A percentile compares a stretch with the other conserved stretches of the same genome.
Conservation (phyloP, 2,888 invertebrate species). For the Iselma pallidipennis region DNA sequence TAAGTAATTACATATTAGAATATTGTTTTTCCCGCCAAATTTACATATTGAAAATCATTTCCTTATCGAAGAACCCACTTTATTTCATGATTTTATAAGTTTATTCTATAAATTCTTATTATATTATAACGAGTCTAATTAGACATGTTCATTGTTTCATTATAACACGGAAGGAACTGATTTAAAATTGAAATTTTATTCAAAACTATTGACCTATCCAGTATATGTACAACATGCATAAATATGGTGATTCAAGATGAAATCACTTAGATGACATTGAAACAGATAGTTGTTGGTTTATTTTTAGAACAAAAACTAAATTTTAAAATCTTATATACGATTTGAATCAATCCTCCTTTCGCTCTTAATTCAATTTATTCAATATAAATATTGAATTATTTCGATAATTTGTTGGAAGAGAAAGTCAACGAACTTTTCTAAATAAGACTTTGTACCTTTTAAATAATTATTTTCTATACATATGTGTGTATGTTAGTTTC, state of each 20-base stretch:
- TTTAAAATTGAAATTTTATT: background rate
- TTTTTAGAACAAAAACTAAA: background rate
- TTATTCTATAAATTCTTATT: too few species aligned
- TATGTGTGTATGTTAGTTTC: too few species aligned
- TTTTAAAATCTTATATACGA: too few species aligned
- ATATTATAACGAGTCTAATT: too few species aligned
- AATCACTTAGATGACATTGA: background rate
- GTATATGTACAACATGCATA: too few species aligned
- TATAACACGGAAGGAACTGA: background rate
- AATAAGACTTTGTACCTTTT: background rate
- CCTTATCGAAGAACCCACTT: too few species aligned
- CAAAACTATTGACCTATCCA: background rate
- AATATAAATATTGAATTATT: too few species aligned
- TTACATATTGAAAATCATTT: background rate
- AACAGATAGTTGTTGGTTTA: background rate
- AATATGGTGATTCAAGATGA: background rate
- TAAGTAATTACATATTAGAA: constrained; percentile 48
- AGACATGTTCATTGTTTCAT: too few species aligned
- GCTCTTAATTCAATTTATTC: too few species aligned
- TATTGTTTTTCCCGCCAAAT: background rate
- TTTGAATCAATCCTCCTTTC: too few species aligned
- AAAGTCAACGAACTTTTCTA: background rate
- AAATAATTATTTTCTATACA: too few species aligned
- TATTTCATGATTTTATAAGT: too few species aligned
- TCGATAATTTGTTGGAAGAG: background rate